Conservation (phyloP, 2,113 vertebrate genomes). For the Scatophagus argus region DNA sequence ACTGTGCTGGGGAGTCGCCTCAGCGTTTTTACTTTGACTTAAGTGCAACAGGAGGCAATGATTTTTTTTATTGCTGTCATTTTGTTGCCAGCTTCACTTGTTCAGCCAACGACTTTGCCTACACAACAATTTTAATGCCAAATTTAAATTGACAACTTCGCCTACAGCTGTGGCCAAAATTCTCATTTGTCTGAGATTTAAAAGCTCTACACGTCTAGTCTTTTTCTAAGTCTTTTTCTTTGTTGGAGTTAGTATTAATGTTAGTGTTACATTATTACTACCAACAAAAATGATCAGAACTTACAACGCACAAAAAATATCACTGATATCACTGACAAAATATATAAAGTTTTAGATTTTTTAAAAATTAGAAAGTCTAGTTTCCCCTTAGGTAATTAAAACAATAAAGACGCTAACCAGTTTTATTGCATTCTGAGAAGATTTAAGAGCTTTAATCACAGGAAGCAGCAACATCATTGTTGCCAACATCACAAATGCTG, state of each 20-base stretch:
- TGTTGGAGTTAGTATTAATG: too few species aligned
- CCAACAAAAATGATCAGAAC: background rate
- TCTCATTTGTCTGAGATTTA: constrained; percentile 37
- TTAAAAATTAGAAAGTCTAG: too few species aligned
- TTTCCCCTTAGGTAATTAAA: background rate
- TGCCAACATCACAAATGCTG: background rate
- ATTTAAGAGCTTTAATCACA: background rate
- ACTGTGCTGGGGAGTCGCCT: constrained; percentile 18
- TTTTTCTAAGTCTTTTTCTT: constrained; percentile 9
- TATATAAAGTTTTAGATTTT: too few species aligned
- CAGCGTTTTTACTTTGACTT: constrained; percentile 54
- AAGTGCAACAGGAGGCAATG: constrained; percentile 20
- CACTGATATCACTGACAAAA: background rate
- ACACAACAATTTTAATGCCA: constrained; percentile 53
- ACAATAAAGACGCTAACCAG: background rate
- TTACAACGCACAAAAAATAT: background rate
- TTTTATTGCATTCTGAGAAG: background rate
- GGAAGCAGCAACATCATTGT: background rate
- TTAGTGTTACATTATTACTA: background rate
- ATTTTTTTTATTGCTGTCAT: constrained; percentile 49
- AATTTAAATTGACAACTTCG: constrained; percentile 41
- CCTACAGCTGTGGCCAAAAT: constrained; percentile 30
- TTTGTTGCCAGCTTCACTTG: constrained; percentile 40
- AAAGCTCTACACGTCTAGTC: background rate
- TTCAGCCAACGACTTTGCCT: constrained; percentile 45